Percentiles rank a stretch among this genome's conserved stretches.
phyloP scores from a whole-genome alignment of 2,888 invertebrate species.

The Dicyrtomina minuta region DNA sequence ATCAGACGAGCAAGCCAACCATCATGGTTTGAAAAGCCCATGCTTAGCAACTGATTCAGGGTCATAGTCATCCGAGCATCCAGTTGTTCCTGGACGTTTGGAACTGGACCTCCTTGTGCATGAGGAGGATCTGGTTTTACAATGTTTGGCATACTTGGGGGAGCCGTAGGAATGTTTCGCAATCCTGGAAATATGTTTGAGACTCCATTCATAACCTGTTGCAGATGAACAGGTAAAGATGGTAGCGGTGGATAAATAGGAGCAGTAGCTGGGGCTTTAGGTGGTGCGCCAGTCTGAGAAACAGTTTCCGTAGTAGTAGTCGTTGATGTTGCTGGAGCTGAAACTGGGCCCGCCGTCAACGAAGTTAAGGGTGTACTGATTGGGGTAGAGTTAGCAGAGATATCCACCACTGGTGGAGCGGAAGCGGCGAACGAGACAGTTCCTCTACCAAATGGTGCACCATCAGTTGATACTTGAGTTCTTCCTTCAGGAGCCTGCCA shows the following conservation, averaged over 20 bases:
- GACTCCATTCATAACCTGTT: constrained; percentile 44
- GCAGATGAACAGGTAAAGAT: constrained; percentile 21
- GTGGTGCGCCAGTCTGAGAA: background rate
- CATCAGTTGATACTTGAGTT: background rate
- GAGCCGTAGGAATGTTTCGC: constrained; percentile 41
- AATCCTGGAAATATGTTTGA: constrained; percentile 39
- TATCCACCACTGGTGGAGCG: constrained; percentile 20
- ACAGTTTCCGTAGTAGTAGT: background rate
- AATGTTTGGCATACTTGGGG: background rate
- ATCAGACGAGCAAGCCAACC: constrained; percentile 49
- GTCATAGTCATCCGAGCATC: constrained; percentile 30
- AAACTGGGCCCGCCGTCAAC: too few species aligned
- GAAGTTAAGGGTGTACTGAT: background rate
- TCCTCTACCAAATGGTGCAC: background rate
- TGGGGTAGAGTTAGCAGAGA: background rate
- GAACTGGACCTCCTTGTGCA: constrained; percentile 1
- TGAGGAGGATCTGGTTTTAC: background rate
- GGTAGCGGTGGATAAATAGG: constrained; percentile 22
- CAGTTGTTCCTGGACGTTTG: background rate
- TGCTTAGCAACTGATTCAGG: constrained; percentile 49
- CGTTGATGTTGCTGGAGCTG: constrained; percentile 1
- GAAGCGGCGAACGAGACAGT: constrained; percentile 3
- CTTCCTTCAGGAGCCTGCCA: constrained; percentile 6
- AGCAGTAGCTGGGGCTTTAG: background rate
- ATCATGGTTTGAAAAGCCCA: constrained; percentile 52